These are phyloP conservation scores for Lottia scabra DNA, from an alignment of 2,888 invertebrate genomes.

Conservation along the genomic window DNA sequence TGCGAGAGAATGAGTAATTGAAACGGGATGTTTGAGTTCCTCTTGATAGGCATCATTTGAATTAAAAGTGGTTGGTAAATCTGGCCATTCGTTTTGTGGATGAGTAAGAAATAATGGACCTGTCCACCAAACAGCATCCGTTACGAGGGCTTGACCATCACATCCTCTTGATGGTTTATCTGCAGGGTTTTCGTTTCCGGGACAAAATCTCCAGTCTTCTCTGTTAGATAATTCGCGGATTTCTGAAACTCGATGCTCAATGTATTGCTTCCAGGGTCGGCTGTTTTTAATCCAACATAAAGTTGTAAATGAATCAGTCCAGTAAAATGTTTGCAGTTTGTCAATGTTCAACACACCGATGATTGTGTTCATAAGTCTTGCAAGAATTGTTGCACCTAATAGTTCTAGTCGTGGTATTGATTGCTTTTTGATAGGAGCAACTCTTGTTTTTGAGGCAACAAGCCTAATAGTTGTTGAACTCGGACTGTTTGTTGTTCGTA, in stretches of 20 bases:
- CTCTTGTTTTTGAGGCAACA: not conserved
- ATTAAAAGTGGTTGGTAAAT: not conserved
- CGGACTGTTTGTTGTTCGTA: not conserved
- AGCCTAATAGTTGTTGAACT: not conserved
- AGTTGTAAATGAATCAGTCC: not conserved
- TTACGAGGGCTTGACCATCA: not conserved
- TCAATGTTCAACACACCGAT: not conserved
- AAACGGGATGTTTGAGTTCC: not conserved
- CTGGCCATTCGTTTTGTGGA: not conserved
- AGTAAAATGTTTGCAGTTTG: not conserved
- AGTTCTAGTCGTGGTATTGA: not conserved
- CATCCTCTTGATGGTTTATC: not conserved
- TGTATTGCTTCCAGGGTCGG: not conserved
- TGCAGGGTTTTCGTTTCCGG: constrained; percentile 1
- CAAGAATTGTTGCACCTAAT: not conserved
- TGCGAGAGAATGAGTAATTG: not conserved
- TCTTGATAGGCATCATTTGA: not conserved
- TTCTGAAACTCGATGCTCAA: constrained; percentile 1
- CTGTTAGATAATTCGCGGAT: not conserved
- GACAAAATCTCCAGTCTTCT: constrained; percentile 6
- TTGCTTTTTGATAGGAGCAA: not conserved
- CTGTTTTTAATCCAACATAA: not conserved
- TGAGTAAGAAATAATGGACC: not conserved
- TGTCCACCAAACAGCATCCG: not conserved
- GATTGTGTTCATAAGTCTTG: not conserved